Evolutionary conservation across 2,113 vertebrate genomes (phyloP).

Genomic region (Daphoenositta chrysoptera): DNA sequence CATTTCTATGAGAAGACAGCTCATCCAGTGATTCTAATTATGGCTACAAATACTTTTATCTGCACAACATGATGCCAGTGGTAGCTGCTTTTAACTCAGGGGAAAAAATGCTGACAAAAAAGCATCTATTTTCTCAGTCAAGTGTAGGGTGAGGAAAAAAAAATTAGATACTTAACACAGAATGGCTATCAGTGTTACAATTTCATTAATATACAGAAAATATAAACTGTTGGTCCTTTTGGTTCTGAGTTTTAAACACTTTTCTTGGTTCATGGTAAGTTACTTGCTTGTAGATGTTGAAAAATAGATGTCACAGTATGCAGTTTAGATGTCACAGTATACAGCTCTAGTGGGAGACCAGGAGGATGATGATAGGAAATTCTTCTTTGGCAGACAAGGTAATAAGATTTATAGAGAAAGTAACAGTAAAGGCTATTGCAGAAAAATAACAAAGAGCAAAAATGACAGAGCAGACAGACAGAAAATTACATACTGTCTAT

Average conservation of each 20-base stretch:
- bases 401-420: neutral
- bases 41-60: neutral
- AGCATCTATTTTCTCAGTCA: neutral
- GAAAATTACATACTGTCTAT: neutral
- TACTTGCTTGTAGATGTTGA: neutral
- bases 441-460: neutral
- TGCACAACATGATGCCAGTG: neutral
- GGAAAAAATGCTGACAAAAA: neutral
- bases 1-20: neutral
- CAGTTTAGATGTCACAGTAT: too few relatives aligned
- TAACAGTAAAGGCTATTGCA: neutral
- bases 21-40: neutral
- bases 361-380: neutral
- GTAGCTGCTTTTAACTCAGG: neutral
- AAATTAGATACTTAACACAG: neutral
- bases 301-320: neutral
- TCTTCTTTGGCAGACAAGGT: neutral
- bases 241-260: neutral
- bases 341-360: neutral
- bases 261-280: neutral
- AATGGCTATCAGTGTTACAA: neutral
- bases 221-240: neutral
- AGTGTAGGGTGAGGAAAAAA: neutral
- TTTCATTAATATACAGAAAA: neutral
- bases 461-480: neutral